phyloP scores from a whole-genome alignment of 2,888 invertebrate genomes.

The Rugalucina vietnamica region DNA sequence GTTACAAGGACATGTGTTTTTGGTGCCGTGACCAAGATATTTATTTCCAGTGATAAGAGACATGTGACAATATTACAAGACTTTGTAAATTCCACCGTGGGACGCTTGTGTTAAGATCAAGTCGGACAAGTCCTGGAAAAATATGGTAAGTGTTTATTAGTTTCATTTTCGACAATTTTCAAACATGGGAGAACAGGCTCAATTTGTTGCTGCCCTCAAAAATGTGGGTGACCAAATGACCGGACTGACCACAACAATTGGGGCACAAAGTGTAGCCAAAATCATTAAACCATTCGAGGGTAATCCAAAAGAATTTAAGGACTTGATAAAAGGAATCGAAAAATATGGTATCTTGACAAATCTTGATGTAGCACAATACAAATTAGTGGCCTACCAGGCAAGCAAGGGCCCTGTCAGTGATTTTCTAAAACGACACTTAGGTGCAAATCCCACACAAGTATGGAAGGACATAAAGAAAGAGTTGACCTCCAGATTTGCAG shows the following conservation, averaged over 20 bases:
- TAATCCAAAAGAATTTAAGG: conserved; percentile 31
- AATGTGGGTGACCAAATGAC: neutral
- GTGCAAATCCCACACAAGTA: neutral
- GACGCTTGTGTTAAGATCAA: too few species aligned
- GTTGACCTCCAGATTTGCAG: conserved; percentile 29
- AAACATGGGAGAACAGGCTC: too few species aligned
- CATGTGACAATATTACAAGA: too few species aligned
- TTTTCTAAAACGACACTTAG: conserved; percentile 37
- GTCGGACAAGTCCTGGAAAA: too few species aligned
- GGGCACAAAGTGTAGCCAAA: conserved; percentile 25
- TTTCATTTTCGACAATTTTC: too few species aligned
- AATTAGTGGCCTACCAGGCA: conserved; percentile 37
- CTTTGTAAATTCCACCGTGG: too few species aligned
- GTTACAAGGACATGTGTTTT: too few species aligned
- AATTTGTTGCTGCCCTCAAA: neutral
- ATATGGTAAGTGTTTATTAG: too few species aligned
- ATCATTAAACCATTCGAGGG: conserved; percentile 33
- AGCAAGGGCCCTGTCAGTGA: conserved; percentile 32
- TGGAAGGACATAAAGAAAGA: conserved; percentile 14
- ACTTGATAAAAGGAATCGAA: conserved; percentile 36
- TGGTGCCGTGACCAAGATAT: too few species aligned
- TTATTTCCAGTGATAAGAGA: too few species aligned
- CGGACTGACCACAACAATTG: too few species aligned
- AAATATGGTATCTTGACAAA: conserved; percentile 29
- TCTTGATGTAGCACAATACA: neutral